Evolutionary conservation across 1,140 invertebrate genomes (phyloP).

Genomic region (Drosophila melanica): DNA sequence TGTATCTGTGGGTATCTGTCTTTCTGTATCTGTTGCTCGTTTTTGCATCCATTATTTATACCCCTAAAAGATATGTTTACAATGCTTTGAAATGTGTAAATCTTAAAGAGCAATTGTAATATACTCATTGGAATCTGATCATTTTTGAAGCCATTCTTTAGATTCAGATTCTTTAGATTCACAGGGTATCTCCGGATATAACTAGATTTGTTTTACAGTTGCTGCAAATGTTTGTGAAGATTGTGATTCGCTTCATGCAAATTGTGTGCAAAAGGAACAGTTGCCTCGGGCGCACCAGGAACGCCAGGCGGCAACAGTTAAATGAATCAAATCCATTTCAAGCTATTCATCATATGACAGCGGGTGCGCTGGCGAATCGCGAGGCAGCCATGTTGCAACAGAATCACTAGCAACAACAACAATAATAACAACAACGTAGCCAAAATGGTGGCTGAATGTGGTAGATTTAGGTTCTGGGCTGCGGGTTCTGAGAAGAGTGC

Average conservation of each 20-base stretch:
- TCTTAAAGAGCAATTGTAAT: too few species aligned
- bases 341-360: conserved; percentile 78
- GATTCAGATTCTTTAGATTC: too few species aligned
- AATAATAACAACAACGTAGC: conserved; percentile 3
- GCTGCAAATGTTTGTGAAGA: conserved; percentile 9
- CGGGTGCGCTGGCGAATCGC: conserved; percentile 53
- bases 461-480: conserved; percentile 36
- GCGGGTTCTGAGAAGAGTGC: conserved; percentile 16
- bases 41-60: not conserved
- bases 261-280: conserved; percentile 32
- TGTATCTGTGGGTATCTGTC: too few species aligned
- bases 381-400: conserved; percentile 24
- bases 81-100: too few species aligned
- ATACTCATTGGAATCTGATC: too few species aligned
- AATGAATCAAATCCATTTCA: conserved; percentile 79
- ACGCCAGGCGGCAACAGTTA: conserved; percentile 62
- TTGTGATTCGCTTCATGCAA: conserved; percentile 54
- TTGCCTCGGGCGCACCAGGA: conserved; percentile 5
- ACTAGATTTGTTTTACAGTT: conserved; percentile 16
- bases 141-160: too few species aligned
- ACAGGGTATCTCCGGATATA: not conserved
- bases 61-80: too few species aligned
- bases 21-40: too few species aligned
- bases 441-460: conserved; percentile 46
- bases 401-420: conserved; percentile 17